Evolutionary conservation across 2,888 invertebrate genomes (phyloP), one percentile per base, ranked within the genome.

Genomic region (Microplitis manilae): DNA sequence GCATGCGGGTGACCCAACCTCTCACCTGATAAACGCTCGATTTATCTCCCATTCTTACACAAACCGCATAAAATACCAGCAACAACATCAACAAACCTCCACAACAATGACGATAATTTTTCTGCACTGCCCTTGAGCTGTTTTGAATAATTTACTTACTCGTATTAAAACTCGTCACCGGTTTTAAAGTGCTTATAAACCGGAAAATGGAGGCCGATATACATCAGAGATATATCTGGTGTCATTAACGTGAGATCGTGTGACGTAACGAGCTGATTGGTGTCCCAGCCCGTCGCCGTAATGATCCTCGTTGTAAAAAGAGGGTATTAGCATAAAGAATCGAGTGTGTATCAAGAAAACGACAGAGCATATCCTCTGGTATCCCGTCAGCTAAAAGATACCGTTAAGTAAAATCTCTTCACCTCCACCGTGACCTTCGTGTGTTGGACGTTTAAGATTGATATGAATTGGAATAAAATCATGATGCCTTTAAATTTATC

Each of bases 321-420:
- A 67, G 83, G 85, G 83, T 86, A 87, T 88, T 88, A 87, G 87
- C 88, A 87, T 88, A 84, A 83, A 81, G 83, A 81, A 83, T 50
- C 82, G 82, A 65, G 70, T 13, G 69, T 67, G 73, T 50, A 70
- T 62, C 69, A 64, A 64, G 68, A 30, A 30, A 38, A 70, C 60
- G 40, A 70, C 41, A 83, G 80, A 81, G 81, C 81, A 81, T 30
- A 30, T 30, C 30, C 30, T 30, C 30, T 8, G 13, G 5, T 50
- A 50, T 50, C 50, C 50, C 8, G 50, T 50, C 82, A 84, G 79
- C 79, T 77, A 79, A 79, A 69, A 71, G 78, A 81, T 88, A 87
- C 88, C 89, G 89, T 88, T 89, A 88, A 88, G 86, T 86, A 88
- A 88, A 89, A 87, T 85, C 86, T 84, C 86, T 50, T 85, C 86